Evolutionary conservation across 2,113 vertebrate species (phyloP).

Genomic region (Callocephalon fimbriatum): DNA sequence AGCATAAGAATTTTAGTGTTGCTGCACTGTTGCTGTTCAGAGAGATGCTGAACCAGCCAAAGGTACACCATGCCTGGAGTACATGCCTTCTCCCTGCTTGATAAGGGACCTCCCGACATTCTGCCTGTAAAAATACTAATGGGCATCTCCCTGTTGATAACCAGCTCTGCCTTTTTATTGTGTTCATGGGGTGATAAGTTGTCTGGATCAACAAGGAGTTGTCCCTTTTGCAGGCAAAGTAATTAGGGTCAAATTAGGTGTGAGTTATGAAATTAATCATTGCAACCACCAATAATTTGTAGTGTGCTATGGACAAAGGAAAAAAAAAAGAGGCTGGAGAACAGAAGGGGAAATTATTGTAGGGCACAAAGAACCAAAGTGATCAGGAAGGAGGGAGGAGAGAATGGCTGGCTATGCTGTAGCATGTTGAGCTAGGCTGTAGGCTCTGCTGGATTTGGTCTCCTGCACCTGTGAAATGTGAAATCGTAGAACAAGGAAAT

Average conservation of each 20-base stretch:
- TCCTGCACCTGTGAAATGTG: not conserved
- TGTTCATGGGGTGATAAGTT: constrained; percentile 7
- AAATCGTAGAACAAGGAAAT: not conserved
- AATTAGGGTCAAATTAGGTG: constrained; percentile 24
- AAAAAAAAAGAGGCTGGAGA: not conserved
- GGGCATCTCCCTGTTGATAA: constrained; percentile 59
- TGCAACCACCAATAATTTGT: not conserved
- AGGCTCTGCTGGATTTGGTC: not conserved
- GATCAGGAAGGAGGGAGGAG: not conserved
- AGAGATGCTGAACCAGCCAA: too few species aligned
- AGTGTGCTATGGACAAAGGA: not conserved
- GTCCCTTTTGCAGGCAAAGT: not conserved
- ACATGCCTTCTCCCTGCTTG: not conserved
- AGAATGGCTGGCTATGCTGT: not conserved
- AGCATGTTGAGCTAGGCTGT: not conserved
- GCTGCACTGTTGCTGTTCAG: too few species aligned
- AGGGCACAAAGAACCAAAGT: not conserved
- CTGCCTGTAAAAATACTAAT: constrained; percentile 57
- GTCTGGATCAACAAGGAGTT: constrained; percentile 28
- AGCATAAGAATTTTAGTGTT: too few species aligned
- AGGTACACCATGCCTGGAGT: constrained; percentile 35
- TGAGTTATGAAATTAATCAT: constrained; percentile 3
- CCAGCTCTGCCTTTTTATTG: constrained; percentile 46
- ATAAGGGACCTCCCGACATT: constrained; percentile 51
- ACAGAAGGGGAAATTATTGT: not conserved